Evolutionary conservation across 2,113 vertebrate genomes (phyloP).

Genomic region (Tyto alba): DNA sequence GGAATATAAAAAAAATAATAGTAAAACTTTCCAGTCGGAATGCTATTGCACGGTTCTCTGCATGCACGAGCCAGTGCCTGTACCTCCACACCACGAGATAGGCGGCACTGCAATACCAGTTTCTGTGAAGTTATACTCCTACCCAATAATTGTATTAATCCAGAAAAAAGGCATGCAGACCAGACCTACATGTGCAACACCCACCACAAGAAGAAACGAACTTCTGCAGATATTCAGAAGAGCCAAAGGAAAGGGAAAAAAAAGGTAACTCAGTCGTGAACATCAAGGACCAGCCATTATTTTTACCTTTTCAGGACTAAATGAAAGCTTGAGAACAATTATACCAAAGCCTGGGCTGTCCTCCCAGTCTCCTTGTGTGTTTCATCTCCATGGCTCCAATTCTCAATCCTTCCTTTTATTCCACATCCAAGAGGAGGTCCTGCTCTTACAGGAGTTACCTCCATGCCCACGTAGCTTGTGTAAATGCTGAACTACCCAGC

Average conservation of each 20-base stretch:
- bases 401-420: not conserved
- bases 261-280: not conserved
- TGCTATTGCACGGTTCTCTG: not conserved
- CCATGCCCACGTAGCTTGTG: not conserved
- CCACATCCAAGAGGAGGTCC: not conserved
- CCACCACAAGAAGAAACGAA: not conserved
- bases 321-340: not conserved
- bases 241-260: not conserved
- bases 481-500: not conserved
- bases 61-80: not conserved
- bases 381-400: not conserved
- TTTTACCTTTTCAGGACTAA: not conserved
- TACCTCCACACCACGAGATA: rapidly evolving
- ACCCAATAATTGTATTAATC: not conserved
- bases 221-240: not conserved
- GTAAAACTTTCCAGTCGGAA: not conserved
- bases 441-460: not conserved
- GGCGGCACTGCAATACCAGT: not conserved
- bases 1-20: not conserved
- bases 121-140: not conserved
- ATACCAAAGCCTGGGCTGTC: not conserved
- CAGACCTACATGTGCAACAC: not conserved
- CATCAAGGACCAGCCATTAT: not conserved
- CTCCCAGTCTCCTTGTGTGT: not conserved
- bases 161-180: not conserved